A percentile compares a stretch with the other conserved stretches of the same genome.
These are phyloP conservation scores for Myotis brandtii DNA, from an alignment of 2,113 vertebrate species.

Conservation along the genomic window DNA sequence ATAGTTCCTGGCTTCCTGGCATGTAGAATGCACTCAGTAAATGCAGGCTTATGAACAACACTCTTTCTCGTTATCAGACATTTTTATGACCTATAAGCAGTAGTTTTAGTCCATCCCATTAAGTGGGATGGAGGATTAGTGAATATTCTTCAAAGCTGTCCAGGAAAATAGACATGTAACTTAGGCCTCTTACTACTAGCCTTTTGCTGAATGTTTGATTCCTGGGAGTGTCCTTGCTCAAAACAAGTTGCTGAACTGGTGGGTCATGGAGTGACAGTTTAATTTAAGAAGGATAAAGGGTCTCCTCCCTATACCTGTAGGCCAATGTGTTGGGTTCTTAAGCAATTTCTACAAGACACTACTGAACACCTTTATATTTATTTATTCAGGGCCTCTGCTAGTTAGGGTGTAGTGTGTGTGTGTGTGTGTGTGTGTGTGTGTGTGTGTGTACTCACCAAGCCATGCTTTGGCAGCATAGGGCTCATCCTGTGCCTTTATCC, in stretches of 20 bases:
- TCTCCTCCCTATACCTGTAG: neutral
- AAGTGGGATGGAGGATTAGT: neutral
- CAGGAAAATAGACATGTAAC: neutral
- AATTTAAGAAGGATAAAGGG: slow-evolving; percentile 2
- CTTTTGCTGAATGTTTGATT: slow-evolving; percentile 5
- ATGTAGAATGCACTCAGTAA: neutral
- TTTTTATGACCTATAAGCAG: neutral
- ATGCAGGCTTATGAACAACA: neutral
- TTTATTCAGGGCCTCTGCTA: neutral
- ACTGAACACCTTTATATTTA: neutral
- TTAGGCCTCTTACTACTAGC: neutral
- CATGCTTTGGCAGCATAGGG: neutral
- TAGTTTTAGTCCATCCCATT: neutral
- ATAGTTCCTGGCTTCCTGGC: neutral
- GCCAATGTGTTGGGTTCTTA: neutral
- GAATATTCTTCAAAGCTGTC: slow-evolving; percentile 33
- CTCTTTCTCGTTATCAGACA: neutral
- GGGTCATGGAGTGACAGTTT: neutral
- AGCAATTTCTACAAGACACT: neutral
- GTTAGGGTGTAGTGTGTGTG: neutral
- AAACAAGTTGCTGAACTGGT: slow-evolving; percentile 35
- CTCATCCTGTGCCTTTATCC: neutral
- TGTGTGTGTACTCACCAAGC: neutral
- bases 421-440: neutral
- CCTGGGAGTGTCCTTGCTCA: neutral